Evolutionary conservation across 2,113 vertebrate species (phyloP).

Genomic region (Baryphthengus martii): DNA sequence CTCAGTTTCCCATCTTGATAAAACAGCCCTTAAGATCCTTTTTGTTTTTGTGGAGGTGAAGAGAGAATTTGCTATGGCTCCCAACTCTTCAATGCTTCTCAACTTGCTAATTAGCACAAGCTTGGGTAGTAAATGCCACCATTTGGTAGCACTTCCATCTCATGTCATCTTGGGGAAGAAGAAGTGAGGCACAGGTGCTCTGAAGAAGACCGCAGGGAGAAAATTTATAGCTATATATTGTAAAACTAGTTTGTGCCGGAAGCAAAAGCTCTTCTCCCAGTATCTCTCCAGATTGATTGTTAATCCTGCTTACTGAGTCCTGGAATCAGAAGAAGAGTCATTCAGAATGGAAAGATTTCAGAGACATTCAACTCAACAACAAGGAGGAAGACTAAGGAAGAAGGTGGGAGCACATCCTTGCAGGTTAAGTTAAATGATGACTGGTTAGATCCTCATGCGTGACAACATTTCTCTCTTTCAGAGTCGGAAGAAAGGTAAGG

Average conservation of each 20-base stretch:
- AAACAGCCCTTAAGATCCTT: background rate
- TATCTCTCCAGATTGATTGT: background rate
- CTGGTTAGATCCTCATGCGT: background rate
- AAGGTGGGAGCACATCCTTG: background rate
- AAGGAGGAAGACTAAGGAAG: background rate
- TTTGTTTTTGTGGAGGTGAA: background rate
- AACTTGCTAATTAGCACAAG: background rate
- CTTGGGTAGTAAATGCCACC: background rate
- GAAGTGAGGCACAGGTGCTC: background rate
- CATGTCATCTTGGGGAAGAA: background rate
- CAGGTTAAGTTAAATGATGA: background rate
- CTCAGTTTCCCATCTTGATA: background rate
- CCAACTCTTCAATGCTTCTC: background rate
- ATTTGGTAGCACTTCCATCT: background rate
- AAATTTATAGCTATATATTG: background rate
- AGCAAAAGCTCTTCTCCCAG: background rate
- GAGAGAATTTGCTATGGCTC: background rate
- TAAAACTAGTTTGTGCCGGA: background rate
- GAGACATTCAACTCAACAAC: background rate
- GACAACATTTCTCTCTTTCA: background rate
- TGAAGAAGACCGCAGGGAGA: background rate
- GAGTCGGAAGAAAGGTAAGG: background rate
- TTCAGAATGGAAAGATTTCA: background rate
- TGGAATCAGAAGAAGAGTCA: background rate
- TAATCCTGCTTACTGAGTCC: background rate